Base-by-base conservation (phyloP, 2,113 vertebrate genomes). In the Syngnathus typhle region DNA sequence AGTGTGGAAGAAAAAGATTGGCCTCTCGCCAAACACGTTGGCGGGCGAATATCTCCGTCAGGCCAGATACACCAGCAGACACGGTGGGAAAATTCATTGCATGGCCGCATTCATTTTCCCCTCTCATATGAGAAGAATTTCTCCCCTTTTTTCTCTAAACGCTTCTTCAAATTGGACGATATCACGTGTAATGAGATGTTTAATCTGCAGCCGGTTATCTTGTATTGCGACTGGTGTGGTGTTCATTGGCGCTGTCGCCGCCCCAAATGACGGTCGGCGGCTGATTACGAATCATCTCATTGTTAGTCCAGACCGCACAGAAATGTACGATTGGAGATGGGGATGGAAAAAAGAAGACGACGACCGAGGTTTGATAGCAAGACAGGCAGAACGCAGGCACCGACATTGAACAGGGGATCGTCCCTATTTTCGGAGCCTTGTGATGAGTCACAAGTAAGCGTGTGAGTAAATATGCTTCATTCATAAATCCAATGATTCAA, bases 361-460 rank as follows among this genome's bases (percentile, higher is more conserved):
- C 5, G 13, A 58, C 27, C 36, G 36, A 13, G 27, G 27, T 58
- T 58, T 58, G 13, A 36, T 36, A 58, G 27, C 11, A 36, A 6
- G 6, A 58, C 55, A 16, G 27, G 55, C 6, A 58, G 36, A 58
- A 58, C 27, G 55, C 55, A 56, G 13, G 55, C 55, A 36, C 11
- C 12, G 13, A 16, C 55, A 58, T 32, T 36, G 55, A 71, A 59
- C 68, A 74, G 76, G 86, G 75, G 72, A 27, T 36, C 16, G 55
- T 58, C 12, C 6, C 55, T 58, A 82, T 79, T 82, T 84, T 64
- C 64, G 76, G 65, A 76, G 71, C 61, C 60, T 69, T 84, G 67
- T 9, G 32, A 76, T 87, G 85, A 88, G 71, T 81, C 84, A 85
- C 68, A 58, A 72, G 49, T 72, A 74, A 67, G 75, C 69, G 70